These are phyloP conservation scores for Orientallactaga sibirica DNA, from an alignment of 2,797 vertebrate species.

Conservation along the genomic window DNA sequence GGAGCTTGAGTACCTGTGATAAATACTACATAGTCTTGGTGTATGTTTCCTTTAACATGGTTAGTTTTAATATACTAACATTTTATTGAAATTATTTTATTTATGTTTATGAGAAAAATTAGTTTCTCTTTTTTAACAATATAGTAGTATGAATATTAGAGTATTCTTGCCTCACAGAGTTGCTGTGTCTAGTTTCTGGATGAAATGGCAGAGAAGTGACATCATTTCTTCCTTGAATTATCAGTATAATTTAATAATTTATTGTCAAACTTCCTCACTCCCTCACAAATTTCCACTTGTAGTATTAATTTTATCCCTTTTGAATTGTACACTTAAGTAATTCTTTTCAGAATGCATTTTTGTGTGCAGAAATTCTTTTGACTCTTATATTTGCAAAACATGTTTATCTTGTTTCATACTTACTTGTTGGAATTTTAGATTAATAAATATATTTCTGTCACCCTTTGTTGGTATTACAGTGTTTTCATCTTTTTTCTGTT, in stretches of 20 bases:
- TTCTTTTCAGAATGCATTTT: background rate
- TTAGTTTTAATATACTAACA: constrained; percentile 1
- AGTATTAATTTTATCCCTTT: constrained; percentile 1
- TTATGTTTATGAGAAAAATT: no score
- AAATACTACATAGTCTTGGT: background rate
- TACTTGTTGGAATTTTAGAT: background rate
- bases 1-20: background rate
- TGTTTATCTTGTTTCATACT: background rate
- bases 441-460: background rate
- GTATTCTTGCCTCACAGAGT: background rate
- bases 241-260: constrained; percentile 1
- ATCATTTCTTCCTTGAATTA: constrained; percentile 1
- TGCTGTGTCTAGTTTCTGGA: background rate
- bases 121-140: background rate
- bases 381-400: background rate
- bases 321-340: background rate
- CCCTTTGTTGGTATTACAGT: background rate
- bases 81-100: background rate
- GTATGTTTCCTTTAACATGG: background rate
- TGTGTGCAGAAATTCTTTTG: background rate
- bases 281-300: background rate
- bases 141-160: background rate
- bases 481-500: constrained; percentile 17
- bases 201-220: background rate
- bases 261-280: background rate